These are phyloP conservation scores for Eledona agricola DNA, from an alignment of 2,888 invertebrate species.

Conservation along the genomic window DNA sequence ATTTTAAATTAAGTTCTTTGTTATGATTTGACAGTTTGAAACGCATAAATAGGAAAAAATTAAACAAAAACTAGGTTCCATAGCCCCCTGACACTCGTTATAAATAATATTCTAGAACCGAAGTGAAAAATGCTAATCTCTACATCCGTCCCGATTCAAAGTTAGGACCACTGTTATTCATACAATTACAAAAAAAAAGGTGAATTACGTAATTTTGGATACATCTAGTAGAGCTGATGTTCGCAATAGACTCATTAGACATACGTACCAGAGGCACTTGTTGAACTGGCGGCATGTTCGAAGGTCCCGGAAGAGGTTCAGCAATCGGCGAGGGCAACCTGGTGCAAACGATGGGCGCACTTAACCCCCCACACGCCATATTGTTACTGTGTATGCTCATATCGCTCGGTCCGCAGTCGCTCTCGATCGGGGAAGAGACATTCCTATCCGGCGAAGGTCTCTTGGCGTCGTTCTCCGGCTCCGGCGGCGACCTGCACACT, in stretches of 20 bases:
- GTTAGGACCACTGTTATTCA: too few relatives aligned
- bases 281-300: conserved; percentile 85
- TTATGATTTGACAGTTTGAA: too few relatives aligned
- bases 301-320: conserved; percentile 82
- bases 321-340: conserved; percentile 72
- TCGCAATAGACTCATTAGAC: too few relatives aligned
- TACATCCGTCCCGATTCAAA: too few relatives aligned
- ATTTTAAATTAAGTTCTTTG: too few relatives aligned
- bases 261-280: conserved; percentile 84
- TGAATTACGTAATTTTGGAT: background rate
- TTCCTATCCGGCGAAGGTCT: too few relatives aligned
- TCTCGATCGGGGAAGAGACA: conserved; percentile 46
- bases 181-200: conserved; percentile 5
- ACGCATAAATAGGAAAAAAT: too few relatives aligned
- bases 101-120: too few relatives aligned
- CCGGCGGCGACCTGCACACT: conserved; percentile 49
- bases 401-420: conserved; percentile 66
- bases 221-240: too few relatives aligned
- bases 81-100: too few relatives aligned
- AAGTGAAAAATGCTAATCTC: too few relatives aligned
- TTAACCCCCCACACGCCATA: conserved; percentile 59
- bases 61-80: too few relatives aligned
- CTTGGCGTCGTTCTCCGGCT: conserved; percentile 48
- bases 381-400: conserved; percentile 65
- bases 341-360: conserved; percentile 64